These are phyloP conservation scores for Stegodyphus dumicola DNA, from an alignment of 1,140 invertebrate species.

Conservation along the genomic window DNA sequence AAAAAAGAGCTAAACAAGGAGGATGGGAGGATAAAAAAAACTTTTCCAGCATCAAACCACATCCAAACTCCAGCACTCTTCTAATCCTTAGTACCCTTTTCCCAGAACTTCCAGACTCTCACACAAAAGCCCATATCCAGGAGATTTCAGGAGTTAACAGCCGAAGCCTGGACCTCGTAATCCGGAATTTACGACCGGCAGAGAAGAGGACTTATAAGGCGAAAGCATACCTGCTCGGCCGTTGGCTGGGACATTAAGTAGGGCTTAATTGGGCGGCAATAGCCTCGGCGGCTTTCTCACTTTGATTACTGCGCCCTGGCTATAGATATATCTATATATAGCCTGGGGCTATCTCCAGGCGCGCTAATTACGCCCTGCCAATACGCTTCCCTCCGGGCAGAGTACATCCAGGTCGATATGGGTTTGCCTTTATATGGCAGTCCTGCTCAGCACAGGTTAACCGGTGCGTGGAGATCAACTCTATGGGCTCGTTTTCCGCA, in stretches of 20 bases:
- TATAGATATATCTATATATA: constrained; percentile 7
- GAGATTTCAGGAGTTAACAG: constrained; percentile 58
- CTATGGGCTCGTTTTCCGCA: neutral
- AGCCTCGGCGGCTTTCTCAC: constrained; percentile 51
- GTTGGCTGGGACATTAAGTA: constrained; percentile 58
- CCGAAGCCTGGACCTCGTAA: constrained; percentile 52
- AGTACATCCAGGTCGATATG: constrained; percentile 39
- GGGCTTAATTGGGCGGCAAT: constrained; percentile 60
- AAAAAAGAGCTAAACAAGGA: constrained; percentile 18
- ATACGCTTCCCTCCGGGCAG: constrained; percentile 16
- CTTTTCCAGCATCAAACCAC: neutral
- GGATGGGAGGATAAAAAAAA: constrained; percentile 32
- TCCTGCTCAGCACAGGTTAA: neutral
- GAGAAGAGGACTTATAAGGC: constrained; percentile 43
- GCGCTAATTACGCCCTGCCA: constrained; percentile 52
- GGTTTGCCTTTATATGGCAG: constrained; percentile 5
- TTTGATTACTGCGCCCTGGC: constrained; percentile 48
- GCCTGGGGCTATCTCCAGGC: constrained; percentile 25
- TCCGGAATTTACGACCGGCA: constrained; percentile 56
- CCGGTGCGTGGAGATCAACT: neutral
- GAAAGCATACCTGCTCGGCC: constrained; percentile 50
- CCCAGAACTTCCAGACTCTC: constrained; percentile 24
- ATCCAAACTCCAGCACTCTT: constrained; percentile 32
- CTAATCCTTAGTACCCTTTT: constrained; percentile 37
- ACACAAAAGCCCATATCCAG: constrained; percentile 56